A percentile compares a stretch with the other conserved stretches of the same genome.
phyloP scores from a whole-genome alignment of 1,140 invertebrate species.

The Drosophila aff. region DNA sequence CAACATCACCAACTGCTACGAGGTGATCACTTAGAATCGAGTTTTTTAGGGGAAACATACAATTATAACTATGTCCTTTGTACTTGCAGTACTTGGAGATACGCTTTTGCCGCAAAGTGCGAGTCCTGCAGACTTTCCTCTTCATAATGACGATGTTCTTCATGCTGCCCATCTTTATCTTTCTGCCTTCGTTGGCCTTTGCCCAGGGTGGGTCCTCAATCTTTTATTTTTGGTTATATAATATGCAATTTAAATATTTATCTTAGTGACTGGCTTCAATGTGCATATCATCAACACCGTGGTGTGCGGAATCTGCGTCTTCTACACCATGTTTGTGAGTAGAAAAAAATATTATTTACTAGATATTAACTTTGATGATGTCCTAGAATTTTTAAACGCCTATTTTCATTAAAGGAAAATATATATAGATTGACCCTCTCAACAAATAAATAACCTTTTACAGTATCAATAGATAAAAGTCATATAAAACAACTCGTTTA shows the following conservation, averaged over 20 bases:
- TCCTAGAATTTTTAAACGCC: too few species aligned
- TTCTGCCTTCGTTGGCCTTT: slow-evolving; percentile 91
- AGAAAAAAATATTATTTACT: neutral
- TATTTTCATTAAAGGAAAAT: too few species aligned
- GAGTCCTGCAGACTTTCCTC: slow-evolving; percentile 88
- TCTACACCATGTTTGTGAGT: slow-evolving; percentile 93
- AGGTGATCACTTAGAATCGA: slow-evolving; percentile 86
- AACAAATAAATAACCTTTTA: neutral
- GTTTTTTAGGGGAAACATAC: neutral
- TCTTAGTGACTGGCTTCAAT: slow-evolving; percentile 89
- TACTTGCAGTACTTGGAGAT: slow-evolving; percentile 89
- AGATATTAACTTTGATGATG: neutral
- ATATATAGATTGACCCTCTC: too few species aligned
- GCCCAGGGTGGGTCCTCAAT: slow-evolving; percentile 87
- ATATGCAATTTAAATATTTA: neutral
- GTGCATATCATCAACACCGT: slow-evolving; percentile 89
- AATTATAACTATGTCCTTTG: neutral
- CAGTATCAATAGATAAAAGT: neutral
- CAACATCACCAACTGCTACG: slow-evolving; percentile 92
- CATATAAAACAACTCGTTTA: neutral
- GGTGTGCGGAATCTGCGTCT: slow-evolving; percentile 91
- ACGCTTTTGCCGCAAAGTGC: slow-evolving; percentile 88
- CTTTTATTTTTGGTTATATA: neutral
- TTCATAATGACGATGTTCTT: slow-evolving; percentile 86
- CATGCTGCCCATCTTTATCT: slow-evolving; percentile 77